Evolutionary conservation across 2,797 vertebrate genomes (phyloP).

Genomic region (Sebastiscus tertius): DNA sequence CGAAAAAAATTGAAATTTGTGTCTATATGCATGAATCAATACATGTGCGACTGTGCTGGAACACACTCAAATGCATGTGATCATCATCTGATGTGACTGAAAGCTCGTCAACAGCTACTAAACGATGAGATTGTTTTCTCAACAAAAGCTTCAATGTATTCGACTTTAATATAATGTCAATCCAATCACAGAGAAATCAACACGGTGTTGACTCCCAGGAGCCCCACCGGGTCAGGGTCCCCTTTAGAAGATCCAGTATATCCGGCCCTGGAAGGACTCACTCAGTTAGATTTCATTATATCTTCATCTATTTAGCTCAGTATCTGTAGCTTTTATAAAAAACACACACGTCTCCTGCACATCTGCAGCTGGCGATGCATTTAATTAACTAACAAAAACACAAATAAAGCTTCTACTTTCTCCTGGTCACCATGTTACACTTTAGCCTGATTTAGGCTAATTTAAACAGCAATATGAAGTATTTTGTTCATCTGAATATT

Average conservation of each 20-base stretch:
- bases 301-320: not conserved
- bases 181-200: not conserved
- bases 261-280: not conserved
- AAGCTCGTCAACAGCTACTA: not conserved
- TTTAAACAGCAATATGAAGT: not conserved
- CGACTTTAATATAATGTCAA: not conserved
- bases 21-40: fast-evolving
- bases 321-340: not conserved
- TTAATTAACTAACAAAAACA: no score
- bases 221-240: fast-evolving
- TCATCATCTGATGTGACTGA: not conserved
- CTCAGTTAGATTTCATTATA: not conserved
- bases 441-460: not conserved
- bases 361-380: not conserved
- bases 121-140: not conserved
- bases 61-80: no score
- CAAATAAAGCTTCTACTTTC: no score
- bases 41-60: no score
- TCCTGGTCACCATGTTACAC: not conserved
- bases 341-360: not conserved
- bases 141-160: not conserved
- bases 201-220: no score
- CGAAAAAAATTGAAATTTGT: no score
- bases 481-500: not conserved
- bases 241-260: not conserved